Base-by-base conservation (phyloP, 2,797 vertebrate genomes). In the Hyperoplus immaculatus region DNA sequence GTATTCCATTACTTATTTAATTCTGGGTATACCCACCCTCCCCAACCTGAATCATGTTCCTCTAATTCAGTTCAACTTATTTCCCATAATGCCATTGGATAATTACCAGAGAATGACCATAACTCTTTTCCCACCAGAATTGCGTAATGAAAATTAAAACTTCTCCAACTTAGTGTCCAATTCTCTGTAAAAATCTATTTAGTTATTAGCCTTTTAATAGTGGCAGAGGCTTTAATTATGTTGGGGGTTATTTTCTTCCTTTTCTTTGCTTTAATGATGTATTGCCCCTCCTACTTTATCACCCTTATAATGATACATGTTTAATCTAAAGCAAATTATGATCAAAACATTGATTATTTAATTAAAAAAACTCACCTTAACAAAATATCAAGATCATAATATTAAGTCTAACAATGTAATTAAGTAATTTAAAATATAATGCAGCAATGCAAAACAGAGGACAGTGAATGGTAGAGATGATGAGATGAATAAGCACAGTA, bases 31-130 rank as follows among this genome's bases (percentile, higher is more conserved):
- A 5, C 43, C 58, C 18, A 39, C 46, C 41, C 29, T 80, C 9
- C 63, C 81, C 56, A 55, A 45, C 29, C 42, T 59, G 21, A 70
- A 41, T 78, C 46, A 51, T 71, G 56, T 58, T 62, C 64, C 54
- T 59, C 55, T 68, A 29, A 39, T 69, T 75, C 50, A 53, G 38
- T 69, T 42, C 9, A 41, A 63, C 74, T 56, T 18, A 68, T 84
- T 55, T 79, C 0, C 14, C 51, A 69, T 59, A 69, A 75, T 85
- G 57, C 41, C 14, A 55, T 74, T 63, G 41, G 74, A 74, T 49
- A 72, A 29, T 29, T 72, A 67, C 64, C 56, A 79, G 6, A 75
- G 16, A 78, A 72, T 60, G 2, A 66, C 55, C 4, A 45, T 51
- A 29, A 72, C 63, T 67, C 75, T 72, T 7, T 63, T 77, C 38